Conservation (phyloP, 1,140 invertebrate species). For the Melitaea cinxia region DNA sequence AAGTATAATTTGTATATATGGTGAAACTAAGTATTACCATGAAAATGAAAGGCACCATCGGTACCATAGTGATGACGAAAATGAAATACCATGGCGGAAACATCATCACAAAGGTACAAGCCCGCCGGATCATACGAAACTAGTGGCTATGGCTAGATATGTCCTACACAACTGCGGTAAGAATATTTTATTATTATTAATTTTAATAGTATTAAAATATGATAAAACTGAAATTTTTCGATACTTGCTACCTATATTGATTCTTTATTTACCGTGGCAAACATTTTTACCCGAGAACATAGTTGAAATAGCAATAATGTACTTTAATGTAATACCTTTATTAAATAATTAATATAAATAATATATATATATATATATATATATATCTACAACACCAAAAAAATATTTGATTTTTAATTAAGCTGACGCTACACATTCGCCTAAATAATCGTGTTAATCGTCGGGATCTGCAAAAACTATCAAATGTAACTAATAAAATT, state of each 20-base stretch:
- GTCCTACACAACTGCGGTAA: constrained; percentile 70
- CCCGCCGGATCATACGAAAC: constrained; percentile 69
- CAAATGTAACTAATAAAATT: too few relatives aligned
- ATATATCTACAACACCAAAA: too few relatives aligned
- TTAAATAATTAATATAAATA: too few relatives aligned
- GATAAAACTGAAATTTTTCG: too few relatives aligned
- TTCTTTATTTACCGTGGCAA: too few relatives aligned
- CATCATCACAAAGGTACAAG: constrained; percentile 36
- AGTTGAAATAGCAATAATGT: too few relatives aligned
- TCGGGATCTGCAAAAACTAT: too few relatives aligned
- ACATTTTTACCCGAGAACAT: too few relatives aligned
- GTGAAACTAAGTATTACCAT: constrained; percentile 43
- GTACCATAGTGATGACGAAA: constrained; percentile 8
- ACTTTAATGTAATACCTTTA: too few relatives aligned
- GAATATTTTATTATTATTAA: constrained; percentile 7
- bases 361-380: too few relatives aligned
- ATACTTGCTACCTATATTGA: too few relatives aligned
- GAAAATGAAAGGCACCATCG: constrained; percentile 15
- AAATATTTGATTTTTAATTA: neutral
- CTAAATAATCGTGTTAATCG: neutral
- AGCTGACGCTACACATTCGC: neutral
- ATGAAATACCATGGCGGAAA: constrained; percentile 46
- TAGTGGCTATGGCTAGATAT: constrained; percentile 75
- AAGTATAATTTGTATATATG: constrained; percentile 45
- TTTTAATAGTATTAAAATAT: too few relatives aligned